phyloP scores from a whole-genome alignment of 1,140 invertebrate genomes.

The Melitaea cinxia region DNA sequence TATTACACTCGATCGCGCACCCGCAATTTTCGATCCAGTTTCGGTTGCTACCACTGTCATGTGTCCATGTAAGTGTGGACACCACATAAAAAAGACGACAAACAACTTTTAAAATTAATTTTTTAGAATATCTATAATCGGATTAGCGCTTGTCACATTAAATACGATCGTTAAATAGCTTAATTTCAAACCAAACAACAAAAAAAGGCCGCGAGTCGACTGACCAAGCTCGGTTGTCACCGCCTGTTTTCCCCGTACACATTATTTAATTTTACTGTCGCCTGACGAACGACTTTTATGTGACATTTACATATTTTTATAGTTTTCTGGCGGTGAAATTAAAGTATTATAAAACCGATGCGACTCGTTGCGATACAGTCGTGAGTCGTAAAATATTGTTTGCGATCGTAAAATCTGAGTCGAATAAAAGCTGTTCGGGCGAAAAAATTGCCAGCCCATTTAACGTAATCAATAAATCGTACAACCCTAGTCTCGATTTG shows the following conservation, averaged over 20 bases:
- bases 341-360: slow-evolving; percentile 75
- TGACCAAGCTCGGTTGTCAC: slow-evolving; percentile 5
- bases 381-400: slow-evolving; percentile 73
- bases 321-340: slow-evolving; percentile 76
- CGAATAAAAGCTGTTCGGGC: slow-evolving; percentile 65
- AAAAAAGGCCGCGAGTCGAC: not conserved
- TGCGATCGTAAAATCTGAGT: slow-evolving; percentile 64
- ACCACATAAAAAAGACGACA: no score
- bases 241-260: slow-evolving; percentile 25
- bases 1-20: no score
- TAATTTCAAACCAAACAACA: slow-evolving; percentile 15
- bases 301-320: slow-evolving; percentile 77
- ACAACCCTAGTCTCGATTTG: slow-evolving; percentile 38
- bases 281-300: slow-evolving; percentile 59
- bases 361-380: slow-evolving; percentile 65
- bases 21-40: no score
- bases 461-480: slow-evolving; percentile 46
- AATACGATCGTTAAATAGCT: slow-evolving; percentile 3
- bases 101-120: no score
- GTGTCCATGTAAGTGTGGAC: no score
- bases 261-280: slow-evolving; percentile 37
- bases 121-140: not conserved
- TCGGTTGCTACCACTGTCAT: no score
- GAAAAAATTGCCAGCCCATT: slow-evolving; percentile 61
- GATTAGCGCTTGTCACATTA: not conserved